Percentiles rank a stretch among this genome's conserved stretches.
Evolutionary conservation across 2,888 invertebrate genomes (phyloP).

Genomic region (Hemithea aestivaria): DNA sequence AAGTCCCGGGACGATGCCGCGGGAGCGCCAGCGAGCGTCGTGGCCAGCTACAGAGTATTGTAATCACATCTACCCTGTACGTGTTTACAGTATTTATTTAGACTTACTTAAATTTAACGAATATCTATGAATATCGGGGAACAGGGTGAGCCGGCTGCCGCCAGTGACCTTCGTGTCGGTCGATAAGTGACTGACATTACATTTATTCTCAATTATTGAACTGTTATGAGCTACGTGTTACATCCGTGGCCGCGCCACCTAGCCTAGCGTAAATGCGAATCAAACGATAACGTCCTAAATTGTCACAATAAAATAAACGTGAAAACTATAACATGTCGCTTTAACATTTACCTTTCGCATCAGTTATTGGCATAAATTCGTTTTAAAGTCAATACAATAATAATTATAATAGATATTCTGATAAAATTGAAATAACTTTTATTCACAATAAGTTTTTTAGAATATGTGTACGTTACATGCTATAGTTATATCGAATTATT

Average conservation of each 20-base stretch:
- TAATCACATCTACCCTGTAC: constrained; percentile 77
- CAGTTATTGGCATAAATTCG: constrained; percentile 66
- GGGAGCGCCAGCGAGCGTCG: constrained; percentile 42
- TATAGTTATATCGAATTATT: constrained; percentile 54
- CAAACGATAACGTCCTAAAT: constrained; percentile 69
- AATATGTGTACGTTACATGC: constrained; percentile 71
- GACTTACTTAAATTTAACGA: constrained; percentile 67
- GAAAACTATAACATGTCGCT: constrained; percentile 65
- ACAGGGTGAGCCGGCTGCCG: constrained; percentile 50
- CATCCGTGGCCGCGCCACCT: constrained; percentile 70
- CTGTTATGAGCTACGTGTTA: constrained; percentile 57
- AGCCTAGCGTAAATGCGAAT: constrained; percentile 73
- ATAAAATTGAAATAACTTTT: constrained; percentile 75
- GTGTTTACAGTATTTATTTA: constrained; percentile 71
- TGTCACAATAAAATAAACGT: constrained; percentile 68
- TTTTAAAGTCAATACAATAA: constrained; percentile 67
- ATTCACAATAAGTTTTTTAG: constrained; percentile 73
- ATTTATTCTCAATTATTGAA: constrained; percentile 48
- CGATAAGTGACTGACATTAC: constrained; percentile 39
- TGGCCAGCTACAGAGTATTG: constrained; percentile 72
- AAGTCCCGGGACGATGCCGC: constrained; percentile 8
- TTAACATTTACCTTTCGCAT: constrained; percentile 53
- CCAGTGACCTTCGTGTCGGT: constrained; percentile 48
- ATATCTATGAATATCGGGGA: constrained; percentile 58
- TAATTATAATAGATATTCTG: constrained; percentile 65